A percentile compares a stretch with the other conserved stretches of the same genome.
Conservation (phyloP, 2,888 invertebrate genomes). For the Amaurobius ferox region DNA sequence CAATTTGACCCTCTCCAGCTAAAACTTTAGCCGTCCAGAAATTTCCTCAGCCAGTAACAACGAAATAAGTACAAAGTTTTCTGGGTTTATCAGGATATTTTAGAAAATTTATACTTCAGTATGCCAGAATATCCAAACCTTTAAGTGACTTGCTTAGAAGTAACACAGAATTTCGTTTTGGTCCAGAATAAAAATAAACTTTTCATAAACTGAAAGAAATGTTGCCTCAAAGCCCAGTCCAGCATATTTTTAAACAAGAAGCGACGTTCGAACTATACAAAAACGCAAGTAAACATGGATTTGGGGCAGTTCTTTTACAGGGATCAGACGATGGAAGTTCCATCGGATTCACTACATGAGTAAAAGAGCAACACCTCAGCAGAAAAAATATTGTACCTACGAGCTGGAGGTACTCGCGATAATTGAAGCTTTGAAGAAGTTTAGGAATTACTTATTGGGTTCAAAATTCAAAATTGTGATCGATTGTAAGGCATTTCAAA, state of each 20-base stretch:
- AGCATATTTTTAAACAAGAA: background rate
- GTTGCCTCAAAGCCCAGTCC: background rate
- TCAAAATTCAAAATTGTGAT: background rate
- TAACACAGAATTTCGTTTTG: background rate
- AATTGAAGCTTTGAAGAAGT: constrained; percentile 22
- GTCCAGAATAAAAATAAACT: background rate
- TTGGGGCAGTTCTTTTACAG: constrained; percentile 30
- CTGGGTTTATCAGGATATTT: constrained; percentile 23
- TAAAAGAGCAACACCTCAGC: background rate
- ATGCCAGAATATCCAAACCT: background rate
- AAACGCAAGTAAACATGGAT: background rate
- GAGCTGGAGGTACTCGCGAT: too few relatives aligned
- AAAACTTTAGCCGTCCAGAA: constrained; percentile 1
- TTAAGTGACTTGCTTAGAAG: background rate
- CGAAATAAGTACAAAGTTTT: constrained; percentile 21
- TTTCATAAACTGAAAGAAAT: background rate
- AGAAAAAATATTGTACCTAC: constrained; percentile 26
- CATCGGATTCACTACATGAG: constrained; percentile 23
- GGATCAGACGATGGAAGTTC: constrained; percentile 12
- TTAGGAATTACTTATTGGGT: constrained; percentile 27
- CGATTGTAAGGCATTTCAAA: background rate
- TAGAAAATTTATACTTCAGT: background rate
- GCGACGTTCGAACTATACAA: constrained; percentile 4
- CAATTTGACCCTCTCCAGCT: background rate
- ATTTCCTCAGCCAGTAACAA: background rate